phyloP scores from a whole-genome alignment of 2,797 vertebrate species.

The Falco cherrug region DNA sequence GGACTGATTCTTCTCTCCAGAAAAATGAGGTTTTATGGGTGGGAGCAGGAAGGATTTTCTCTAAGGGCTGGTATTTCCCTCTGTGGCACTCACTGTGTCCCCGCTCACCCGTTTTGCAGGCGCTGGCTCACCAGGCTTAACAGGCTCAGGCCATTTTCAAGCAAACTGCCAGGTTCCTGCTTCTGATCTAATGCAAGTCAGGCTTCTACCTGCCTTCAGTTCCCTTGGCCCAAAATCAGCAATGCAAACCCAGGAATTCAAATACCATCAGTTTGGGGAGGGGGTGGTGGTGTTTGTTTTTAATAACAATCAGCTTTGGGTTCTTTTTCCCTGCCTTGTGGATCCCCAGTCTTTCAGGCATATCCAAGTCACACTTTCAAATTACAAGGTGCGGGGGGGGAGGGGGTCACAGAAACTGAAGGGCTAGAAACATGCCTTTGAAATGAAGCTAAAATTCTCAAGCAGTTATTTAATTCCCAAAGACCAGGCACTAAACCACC shows the following conservation, averaged over 20 bases:
- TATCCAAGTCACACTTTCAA: not conserved
- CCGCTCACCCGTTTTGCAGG: not conserved
- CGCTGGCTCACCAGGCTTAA: not conserved
- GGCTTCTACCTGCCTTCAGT: not conserved
- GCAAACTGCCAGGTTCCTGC: not conserved
- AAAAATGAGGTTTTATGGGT: not conserved
- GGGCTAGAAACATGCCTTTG: not conserved
- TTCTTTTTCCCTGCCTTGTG: slow-evolving; percentile 15
- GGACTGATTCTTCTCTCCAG: not conserved
- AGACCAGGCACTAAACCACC: not conserved
- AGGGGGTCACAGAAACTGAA: not conserved
- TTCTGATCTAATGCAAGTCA: not conserved
- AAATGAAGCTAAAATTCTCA: slow-evolving; percentile 15
- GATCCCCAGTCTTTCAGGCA: slow-evolving; percentile 3
- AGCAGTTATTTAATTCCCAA: not conserved
- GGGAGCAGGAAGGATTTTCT: not conserved
- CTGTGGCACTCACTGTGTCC: not conserved
- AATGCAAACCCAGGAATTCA: slow-evolving; percentile 25
- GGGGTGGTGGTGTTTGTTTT: not conserved
- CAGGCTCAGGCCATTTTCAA: not conserved
- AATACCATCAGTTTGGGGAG: not conserved
- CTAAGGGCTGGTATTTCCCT: not conserved
- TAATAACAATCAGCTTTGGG: not conserved
- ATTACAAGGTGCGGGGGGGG: not conserved
- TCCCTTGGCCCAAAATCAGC: slow-evolving; percentile 25